Evolutionary conservation across 2,113 vertebrate species (phyloP).

Genomic region (Bubo blakistoni): DNA sequence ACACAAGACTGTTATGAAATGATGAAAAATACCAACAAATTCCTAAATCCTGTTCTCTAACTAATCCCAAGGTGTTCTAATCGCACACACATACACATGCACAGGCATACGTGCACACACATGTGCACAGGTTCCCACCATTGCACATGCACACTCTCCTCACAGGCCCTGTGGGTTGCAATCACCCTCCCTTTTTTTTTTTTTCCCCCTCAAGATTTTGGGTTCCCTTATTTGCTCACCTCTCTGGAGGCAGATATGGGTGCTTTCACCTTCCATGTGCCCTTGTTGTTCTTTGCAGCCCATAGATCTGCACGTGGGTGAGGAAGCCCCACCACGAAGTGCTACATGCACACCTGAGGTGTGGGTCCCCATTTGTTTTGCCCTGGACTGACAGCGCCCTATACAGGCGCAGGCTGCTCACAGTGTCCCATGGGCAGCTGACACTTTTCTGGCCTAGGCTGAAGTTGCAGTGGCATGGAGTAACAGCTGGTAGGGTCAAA

Average conservation of each 20-base stretch:
- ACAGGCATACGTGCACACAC: fast-evolving
- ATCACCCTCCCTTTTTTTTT: not conserved
- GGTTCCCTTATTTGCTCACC: not conserved
- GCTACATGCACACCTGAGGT: fast-evolving
- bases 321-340: not conserved
- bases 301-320: not conserved
- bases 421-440: not conserved
- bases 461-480: not conserved
- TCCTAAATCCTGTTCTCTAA: not conserved
- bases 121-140: not conserved
- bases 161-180: not conserved
- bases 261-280: not conserved
- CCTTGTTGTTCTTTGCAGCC: too few relatives aligned
- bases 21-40: not conserved
- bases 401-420: not conserved
- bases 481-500: not conserved
- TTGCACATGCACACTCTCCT: not conserved
- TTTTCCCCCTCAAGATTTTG: too few relatives aligned
- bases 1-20: not conserved
- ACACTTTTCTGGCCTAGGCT: not conserved
- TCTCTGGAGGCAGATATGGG: not conserved
- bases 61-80: not conserved
- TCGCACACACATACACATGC: not conserved
- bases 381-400: not conserved
- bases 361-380: not conserved